A percentile compares a stretch with the other conserved stretches of the same genome.
These are phyloP conservation scores for Otus scops DNA, from an alignment of 2,797 vertebrate species.

Conservation along the genomic window DNA sequence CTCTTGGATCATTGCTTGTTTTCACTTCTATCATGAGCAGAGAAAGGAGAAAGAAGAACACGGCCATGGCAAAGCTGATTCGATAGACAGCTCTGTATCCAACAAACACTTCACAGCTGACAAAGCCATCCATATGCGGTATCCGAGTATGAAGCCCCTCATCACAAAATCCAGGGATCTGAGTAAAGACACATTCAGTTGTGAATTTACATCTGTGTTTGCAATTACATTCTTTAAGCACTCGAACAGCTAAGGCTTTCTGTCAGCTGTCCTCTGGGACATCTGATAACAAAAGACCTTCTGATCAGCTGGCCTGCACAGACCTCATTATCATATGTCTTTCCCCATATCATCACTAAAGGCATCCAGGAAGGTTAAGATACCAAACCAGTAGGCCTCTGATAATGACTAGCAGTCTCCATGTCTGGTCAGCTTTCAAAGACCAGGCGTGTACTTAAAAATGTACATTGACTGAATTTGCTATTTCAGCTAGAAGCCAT, in stretches of 20 bases:
- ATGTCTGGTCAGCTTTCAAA: not conserved
- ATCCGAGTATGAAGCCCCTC: slow-evolving; percentile 74
- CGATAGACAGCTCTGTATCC: slow-evolving; percentile 93
- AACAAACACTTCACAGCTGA: slow-evolving; percentile 86
- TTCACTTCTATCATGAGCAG: slow-evolving; percentile 87
- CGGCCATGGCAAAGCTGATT: slow-evolving; percentile 88
- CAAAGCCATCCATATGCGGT: slow-evolving; percentile 58
- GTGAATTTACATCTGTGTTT: not conserved
- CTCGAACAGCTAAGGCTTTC: not conserved
- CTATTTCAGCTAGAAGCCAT: not conserved
- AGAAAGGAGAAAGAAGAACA: slow-evolving; percentile 86
- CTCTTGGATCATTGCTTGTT: slow-evolving; percentile 87
- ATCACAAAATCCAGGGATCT: slow-evolving; percentile 94
- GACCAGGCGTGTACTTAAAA: not conserved
- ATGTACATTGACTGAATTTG: not conserved
- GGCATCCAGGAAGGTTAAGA: not conserved
- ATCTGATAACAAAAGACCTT: not conserved
- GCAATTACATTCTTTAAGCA: not conserved
- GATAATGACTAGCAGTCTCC: not conserved
- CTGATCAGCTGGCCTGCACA: not conserved
- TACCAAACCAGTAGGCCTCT: not conserved
- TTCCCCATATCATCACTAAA: not conserved
- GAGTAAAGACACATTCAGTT: not conserved
- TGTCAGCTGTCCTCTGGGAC: not conserved
- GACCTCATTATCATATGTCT: not conserved